Conservation (phyloP, 2,113 vertebrate genomes). For the Alosa alosa region DNA sequence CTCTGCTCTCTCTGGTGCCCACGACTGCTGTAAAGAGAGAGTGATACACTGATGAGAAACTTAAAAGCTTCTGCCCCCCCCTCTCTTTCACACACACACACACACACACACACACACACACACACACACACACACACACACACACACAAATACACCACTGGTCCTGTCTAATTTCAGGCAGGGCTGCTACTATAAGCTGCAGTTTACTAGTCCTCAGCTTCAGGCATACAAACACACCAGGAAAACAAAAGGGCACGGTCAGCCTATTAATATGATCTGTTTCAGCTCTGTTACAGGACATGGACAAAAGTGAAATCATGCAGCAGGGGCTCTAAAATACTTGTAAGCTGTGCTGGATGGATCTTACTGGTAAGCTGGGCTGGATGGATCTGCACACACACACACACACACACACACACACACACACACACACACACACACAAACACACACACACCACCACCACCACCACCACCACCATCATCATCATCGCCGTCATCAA, state of each 20-base stretch:
- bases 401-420: constrained; percentile 2
- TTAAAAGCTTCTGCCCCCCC: neutral
- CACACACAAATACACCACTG: no score
- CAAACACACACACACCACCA: no score
- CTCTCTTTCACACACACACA: neutral
- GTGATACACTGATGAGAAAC: neutral
- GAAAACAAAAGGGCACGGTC: neutral
- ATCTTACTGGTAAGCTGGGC: neutral
- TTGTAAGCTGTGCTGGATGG: neutral
- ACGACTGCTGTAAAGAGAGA: neutral
- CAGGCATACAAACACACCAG: neutral
- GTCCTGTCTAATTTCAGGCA: neutral
- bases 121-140: no score
- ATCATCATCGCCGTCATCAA: neutral
- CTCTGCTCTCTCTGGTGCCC: constrained; percentile 8
- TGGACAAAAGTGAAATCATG: neutral
- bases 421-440: neutral
- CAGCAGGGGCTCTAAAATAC: neutral
- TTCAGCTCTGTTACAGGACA: neutral
- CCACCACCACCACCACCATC: no score
- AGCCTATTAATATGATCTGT: neutral
- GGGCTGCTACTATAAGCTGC: neutral
- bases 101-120: no score
- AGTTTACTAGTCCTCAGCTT: neutral
- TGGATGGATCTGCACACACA: neutral